phyloP scores from a whole-genome alignment of 2,113 vertebrate species.

The Athene noctua region DNA sequence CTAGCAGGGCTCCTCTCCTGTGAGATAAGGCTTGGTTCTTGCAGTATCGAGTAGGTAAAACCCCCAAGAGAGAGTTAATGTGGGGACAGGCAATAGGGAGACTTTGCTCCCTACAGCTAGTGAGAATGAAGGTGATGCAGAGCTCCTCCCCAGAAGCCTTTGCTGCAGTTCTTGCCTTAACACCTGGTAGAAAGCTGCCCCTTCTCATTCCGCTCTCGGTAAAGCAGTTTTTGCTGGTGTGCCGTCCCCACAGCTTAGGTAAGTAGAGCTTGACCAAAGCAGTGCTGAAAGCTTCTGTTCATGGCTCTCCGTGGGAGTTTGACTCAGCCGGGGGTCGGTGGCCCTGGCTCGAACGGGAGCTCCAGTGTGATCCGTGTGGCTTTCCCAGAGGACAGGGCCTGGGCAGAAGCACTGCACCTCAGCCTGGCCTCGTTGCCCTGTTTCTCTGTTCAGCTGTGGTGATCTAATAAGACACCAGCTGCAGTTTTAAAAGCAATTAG shows the following conservation, averaged over 20 bases:
- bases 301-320: neutral
- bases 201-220: neutral
- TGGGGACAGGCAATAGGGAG: neutral
- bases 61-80: neutral
- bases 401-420: neutral
- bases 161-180: neutral
- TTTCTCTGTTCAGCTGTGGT: neutral
- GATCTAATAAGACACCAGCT: neutral
- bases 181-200: neutral
- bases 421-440: neutral
- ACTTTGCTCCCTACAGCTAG: neutral
- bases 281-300: neutral
- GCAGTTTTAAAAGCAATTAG: neutral
- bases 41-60: no score
- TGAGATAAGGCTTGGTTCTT: neutral
- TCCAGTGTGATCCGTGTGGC: neutral
- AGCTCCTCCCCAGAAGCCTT: neutral
- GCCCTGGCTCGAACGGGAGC: no score
- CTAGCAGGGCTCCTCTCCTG: neutral
- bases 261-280: neutral
- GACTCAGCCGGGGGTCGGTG: rapidly evolving
- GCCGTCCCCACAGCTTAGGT: neutral
- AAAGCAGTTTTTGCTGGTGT: neutral
- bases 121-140: neutral
- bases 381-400: rapidly evolving